Conservation (phyloP, 1,140 invertebrate species). For the Camponotus floridanus region DNA sequence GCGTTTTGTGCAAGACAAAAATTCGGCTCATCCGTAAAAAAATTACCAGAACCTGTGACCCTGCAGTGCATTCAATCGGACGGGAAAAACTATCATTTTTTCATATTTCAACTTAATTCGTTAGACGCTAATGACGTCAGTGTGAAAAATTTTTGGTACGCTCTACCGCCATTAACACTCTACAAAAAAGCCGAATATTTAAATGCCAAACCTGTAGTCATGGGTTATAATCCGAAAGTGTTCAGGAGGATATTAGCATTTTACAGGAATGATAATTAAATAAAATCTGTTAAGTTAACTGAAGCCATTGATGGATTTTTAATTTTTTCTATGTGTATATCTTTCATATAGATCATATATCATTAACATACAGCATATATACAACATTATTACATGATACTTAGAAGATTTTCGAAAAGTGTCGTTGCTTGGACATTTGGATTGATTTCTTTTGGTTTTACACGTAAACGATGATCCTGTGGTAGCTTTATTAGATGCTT, state of each 20-base stretch:
- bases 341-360: not conserved
- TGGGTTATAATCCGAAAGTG: slow-evolving; percentile 92
- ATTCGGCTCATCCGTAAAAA: slow-evolving; percentile 90
- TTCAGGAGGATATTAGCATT: slow-evolving; percentile 92
- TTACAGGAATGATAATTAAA: slow-evolving; percentile 88
- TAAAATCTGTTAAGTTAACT: slow-evolving; percentile 42
- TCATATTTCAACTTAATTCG: slow-evolving; percentile 95
- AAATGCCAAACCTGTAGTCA: slow-evolving; percentile 88
- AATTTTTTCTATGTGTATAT: not conserved
- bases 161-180: slow-evolving; percentile 88
- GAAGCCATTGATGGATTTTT: not conserved
- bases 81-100: slow-evolving; percentile 92
- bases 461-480: slow-evolving; percentile 76
- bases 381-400: slow-evolving; percentile 42
- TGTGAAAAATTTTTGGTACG: slow-evolving; percentile 94
- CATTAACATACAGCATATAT: not conserved
- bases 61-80: slow-evolving; percentile 93
- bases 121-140: slow-evolving; percentile 88
- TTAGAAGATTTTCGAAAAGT: slow-evolving; percentile 80
- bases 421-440: slow-evolving; percentile 72
- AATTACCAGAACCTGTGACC: slow-evolving; percentile 92
- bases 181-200: slow-evolving; percentile 90
- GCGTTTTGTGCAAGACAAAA: slow-evolving; percentile 90
- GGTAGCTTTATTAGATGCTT: slow-evolving; percentile 80
- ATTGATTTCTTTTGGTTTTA: slow-evolving; percentile 81